Conservation (phyloP, 1,140 invertebrate genomes). For the Drosophila lacertosa region DNA sequence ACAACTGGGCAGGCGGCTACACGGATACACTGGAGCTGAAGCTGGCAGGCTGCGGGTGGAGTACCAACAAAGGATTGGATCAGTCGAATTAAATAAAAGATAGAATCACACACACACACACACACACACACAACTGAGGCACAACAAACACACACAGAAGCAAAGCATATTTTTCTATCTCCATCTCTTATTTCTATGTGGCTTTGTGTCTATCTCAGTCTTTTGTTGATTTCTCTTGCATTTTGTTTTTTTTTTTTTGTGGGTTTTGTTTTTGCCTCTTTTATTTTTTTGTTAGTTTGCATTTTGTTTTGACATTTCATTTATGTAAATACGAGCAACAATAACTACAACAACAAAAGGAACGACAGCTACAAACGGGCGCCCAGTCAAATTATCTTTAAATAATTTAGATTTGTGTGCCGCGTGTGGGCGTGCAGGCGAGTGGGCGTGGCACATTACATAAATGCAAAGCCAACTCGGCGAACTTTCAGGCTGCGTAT, state of each 20-base stretch:
- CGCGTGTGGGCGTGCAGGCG: conserved; percentile 6
- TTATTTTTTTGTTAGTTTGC: conserved; percentile 48
- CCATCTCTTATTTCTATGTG: neutral
- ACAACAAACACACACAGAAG: conserved; percentile 41
- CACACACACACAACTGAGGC: neutral
- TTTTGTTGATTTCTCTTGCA: conserved; percentile 24
- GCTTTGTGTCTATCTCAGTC: conserved; percentile 3
- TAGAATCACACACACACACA: conserved; percentile 35
- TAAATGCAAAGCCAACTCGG: conserved; percentile 30
- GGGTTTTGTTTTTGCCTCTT: conserved; percentile 25
- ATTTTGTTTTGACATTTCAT: conserved; percentile 62
- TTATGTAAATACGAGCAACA: conserved; percentile 71
- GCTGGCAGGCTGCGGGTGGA: neutral
- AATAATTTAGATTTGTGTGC: conserved; percentile 68
- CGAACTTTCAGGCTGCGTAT: conserved; percentile 29
- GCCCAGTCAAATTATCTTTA: conserved; percentile 78
- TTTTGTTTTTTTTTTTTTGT: conserved; percentile 22
- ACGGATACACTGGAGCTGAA: neutral
- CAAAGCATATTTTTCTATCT: conserved; percentile 37
- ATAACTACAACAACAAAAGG: too few species aligned
- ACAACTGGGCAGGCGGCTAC: conserved; percentile 14
- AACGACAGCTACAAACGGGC: conserved; percentile 53
- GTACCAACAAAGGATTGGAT: conserved; percentile 31
- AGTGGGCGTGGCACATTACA: conserved; percentile 26
- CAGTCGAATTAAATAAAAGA: conserved; percentile 45